Evolutionary conservation across 2,888 invertebrate species (phyloP), one percentile per base, ranked within the genome.

Genomic region (Nomada flava): DNA sequence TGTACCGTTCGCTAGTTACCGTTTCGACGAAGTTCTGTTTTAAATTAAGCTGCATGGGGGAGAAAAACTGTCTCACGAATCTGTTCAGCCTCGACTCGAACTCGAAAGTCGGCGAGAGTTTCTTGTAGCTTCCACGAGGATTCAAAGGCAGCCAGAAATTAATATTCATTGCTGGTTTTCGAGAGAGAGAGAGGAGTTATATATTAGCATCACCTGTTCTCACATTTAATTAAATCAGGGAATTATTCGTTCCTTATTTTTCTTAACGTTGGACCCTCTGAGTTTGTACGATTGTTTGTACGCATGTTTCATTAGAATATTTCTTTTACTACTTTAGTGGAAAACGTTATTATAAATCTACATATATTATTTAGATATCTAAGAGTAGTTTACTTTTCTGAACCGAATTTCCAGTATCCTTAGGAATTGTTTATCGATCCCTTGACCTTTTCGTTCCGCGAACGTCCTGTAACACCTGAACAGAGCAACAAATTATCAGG

Each of bases 11-110:
- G 15, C 62, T 64, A 60, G 44, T 59, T 44, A 47, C 55, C 64
- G 47, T 57, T 70, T 62, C 26, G 15, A 9, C 59, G 15, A 81
- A 86, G 79, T 86, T 86, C 63, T 47, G 53, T 57, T 80, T 73
- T 65, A 75, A 86, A 86, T 86, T 82, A 82, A 86, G 75, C 79
- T 69, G 76, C 57, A 29, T 68, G 23, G 23, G 62, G 50, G 53
- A 53, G 13, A 57, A 55, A 70, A 60, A 60, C 64, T 71, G 64
- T 50, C n/a, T 20, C 20, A 57, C 26, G 70, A 78, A 73, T 79
- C 44, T 44, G 69, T 81, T 59, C 62, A 42, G 47, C 18, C 23
- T 36, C 64, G 59, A 55, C 53, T 36, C 36, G 36, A 36, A 36
- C 52, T 10, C n/a, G 23, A 44, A 29, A 55, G 23, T 13, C 18